These are phyloP conservation scores for Arothron firmamentum DNA, from an alignment of 2,113 vertebrate genomes.

Conservation along the genomic window DNA sequence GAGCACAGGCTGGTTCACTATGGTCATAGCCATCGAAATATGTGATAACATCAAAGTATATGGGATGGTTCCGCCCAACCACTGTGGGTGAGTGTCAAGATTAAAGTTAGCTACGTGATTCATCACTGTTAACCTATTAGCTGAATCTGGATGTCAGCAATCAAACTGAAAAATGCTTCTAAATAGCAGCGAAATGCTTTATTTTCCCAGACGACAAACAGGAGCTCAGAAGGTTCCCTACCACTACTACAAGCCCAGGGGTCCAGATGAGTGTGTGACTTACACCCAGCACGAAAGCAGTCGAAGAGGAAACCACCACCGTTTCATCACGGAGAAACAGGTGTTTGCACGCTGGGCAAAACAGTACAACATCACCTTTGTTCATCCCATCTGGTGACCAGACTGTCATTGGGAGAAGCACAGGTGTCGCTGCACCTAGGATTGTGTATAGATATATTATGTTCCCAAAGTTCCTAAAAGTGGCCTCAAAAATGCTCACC, in stretches of 20 bases:
- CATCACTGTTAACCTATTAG: background rate
- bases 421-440: slow-evolving; percentile 57
- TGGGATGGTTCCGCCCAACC: slow-evolving; percentile 90
- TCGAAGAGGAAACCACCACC: slow-evolving; percentile 89
- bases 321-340: slow-evolving; percentile 95
- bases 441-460: slow-evolving; percentile 21
- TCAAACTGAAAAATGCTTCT: background rate
- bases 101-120: too few species aligned
- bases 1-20: slow-evolving; percentile 98
- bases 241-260: slow-evolving; percentile 95
- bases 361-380: slow-evolving; percentile 93
- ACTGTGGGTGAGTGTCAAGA: slow-evolving; percentile 82
- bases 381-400: slow-evolving; percentile 82
- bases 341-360: slow-evolving; percentile 93
- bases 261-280: slow-evolving; percentile 86
- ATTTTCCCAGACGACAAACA: slow-evolving; percentile 66
- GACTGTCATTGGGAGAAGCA: background rate
- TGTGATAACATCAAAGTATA: slow-evolving; percentile 94
- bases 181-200: background rate
- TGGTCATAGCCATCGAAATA: slow-evolving; percentile 92
- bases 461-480: slow-evolving; percentile 22
- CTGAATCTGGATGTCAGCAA: too few species aligned
- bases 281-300: slow-evolving; percentile 89
- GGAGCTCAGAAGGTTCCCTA: slow-evolving; percentile 84
- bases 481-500: background rate